Evolutionary conservation across 2,113 vertebrate genomes (phyloP).

Genomic region (Melierax canorus): DNA sequence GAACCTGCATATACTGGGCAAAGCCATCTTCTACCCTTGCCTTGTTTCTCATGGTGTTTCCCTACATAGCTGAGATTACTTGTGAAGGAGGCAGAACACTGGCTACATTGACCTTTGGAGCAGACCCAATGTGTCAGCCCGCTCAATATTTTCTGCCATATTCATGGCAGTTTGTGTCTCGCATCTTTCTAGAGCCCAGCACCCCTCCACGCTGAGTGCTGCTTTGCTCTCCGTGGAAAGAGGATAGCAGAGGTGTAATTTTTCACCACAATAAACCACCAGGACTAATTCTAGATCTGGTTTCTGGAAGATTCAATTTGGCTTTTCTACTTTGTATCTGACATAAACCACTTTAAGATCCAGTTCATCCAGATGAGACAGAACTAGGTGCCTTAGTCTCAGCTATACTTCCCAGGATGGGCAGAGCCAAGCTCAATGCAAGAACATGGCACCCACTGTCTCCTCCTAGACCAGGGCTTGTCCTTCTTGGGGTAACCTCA

Average conservation of each 20-base stretch:
- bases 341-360: background rate
- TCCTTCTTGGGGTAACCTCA: background rate
- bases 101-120: background rate
- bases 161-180: background rate
- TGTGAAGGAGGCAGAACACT: background rate
- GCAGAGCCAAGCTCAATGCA: background rate
- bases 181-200: background rate
- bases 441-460: background rate
- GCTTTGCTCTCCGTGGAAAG: background rate
- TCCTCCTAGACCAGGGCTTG: background rate
- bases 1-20: background rate
- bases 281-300: background rate
- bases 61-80: background rate
- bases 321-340: background rate
- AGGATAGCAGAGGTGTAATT: background rate
- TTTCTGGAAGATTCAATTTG: background rate
- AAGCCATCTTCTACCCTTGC: background rate
- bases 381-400: background rate
- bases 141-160: background rate
- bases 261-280: background rate
- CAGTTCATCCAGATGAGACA: background rate
- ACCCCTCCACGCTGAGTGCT: background rate
- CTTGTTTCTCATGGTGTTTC: background rate
- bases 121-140: background rate
- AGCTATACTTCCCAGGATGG: background rate